phyloP scores from a whole-genome alignment of 2,797 vertebrate genomes.

The Eospalax fontanierii region DNA sequence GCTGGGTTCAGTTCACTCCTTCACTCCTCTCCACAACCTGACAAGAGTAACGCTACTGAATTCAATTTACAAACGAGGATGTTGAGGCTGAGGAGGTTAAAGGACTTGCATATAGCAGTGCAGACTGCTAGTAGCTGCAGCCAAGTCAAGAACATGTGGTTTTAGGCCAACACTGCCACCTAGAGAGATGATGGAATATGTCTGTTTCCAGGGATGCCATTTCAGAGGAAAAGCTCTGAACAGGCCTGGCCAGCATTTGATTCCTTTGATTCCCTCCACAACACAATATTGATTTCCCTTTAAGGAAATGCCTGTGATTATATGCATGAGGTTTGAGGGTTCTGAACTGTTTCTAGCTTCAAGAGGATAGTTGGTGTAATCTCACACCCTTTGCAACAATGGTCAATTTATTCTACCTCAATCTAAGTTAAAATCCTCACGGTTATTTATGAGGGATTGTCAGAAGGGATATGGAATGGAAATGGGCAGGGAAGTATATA shows the following conservation, averaged over 20 bases:
- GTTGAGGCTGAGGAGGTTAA: not conserved
- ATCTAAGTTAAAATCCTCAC: not conserved
- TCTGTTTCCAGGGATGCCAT: not conserved
- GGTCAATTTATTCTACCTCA: not conserved
- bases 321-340: no score
- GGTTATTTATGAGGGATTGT: not conserved
- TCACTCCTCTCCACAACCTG: not conserved
- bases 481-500: not conserved
- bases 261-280: not conserved
- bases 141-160: not conserved
- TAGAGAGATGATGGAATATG: not conserved
- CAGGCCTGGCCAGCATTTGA: not conserved
- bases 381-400: not conserved
- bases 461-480: not conserved
- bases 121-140: not conserved
- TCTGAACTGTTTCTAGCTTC: not conserved
- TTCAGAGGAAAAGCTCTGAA: not conserved
- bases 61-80: not conserved
- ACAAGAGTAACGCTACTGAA: not conserved
- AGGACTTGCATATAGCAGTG: not conserved
- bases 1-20: no score
- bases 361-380: not conserved
- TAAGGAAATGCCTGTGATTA: not conserved
- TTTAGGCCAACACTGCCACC: constrained; percentile 67
- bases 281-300: not conserved